phyloP scores from a whole-genome alignment of 2,797 vertebrate genomes.

The Uromys caudimaculatus region DNA sequence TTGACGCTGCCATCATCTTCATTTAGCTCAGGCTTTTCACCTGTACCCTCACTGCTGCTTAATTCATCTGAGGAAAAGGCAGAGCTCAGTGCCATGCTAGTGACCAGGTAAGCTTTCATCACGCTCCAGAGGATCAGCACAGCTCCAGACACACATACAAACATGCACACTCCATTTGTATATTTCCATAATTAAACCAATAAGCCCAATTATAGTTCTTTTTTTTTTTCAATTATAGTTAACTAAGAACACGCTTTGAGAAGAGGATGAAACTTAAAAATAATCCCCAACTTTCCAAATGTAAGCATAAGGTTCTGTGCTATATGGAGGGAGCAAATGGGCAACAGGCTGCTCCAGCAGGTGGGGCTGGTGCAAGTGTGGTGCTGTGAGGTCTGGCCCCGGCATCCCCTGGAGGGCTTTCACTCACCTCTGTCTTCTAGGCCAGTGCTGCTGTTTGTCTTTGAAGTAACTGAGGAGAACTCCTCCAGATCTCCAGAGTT shows the following conservation, averaged over 20 bases:
- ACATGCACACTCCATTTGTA: no score
- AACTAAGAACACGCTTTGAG: background rate
- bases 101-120: background rate
- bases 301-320: accelerated
- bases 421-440: conserved; percentile 84
- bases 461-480: conserved; percentile 56
- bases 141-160: background rate
- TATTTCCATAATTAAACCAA: accelerated
- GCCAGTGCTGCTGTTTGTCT: conserved; percentile 40
- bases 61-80: conserved; percentile 81
- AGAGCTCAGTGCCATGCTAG: background rate
- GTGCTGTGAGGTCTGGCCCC: background rate
- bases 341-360: accelerated
- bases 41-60: conserved; percentile 63
- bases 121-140: background rate
- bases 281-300: accelerated
- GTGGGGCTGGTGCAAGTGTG: background rate
- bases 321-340: accelerated
- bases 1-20: conserved; percentile 81
- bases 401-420: accelerated
- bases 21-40: conserved; percentile 78
- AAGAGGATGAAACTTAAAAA: background rate
- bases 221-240: background rate
- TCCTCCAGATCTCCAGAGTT: conserved; percentile 73
- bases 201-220: background rate